Percentiles rank a stretch among this genome's conserved stretches.
Conservation (phyloP, 2,797 vertebrate genomes). For the Cyclopterus lumpus region DNA sequence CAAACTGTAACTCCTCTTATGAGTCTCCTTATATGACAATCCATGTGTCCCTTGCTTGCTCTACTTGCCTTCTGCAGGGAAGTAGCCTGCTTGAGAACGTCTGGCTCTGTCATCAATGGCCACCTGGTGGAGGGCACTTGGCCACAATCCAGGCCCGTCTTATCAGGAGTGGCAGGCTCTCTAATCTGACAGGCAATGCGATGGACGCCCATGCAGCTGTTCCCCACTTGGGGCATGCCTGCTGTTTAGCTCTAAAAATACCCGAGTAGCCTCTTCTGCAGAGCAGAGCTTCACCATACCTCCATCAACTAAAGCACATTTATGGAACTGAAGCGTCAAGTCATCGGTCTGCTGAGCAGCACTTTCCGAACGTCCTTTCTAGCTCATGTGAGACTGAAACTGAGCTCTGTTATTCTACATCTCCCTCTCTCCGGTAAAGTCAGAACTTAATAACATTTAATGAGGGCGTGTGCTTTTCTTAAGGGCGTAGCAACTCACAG, state of each 20-base stretch:
- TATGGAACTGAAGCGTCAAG: constrained; percentile 28
- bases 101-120: constrained; percentile 65
- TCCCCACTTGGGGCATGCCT: constrained; percentile 76
- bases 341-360: constrained; percentile 28
- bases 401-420: constrained; percentile 42
- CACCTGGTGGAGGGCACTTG: constrained; percentile 78
- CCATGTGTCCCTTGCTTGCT: constrained; percentile 48
- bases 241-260: constrained; percentile 84
- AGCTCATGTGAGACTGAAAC: constrained; percentile 48
- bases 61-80: constrained; percentile 9
- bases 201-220: constrained; percentile 81
- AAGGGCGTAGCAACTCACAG: constrained; percentile 48
- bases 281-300: constrained; percentile 51
- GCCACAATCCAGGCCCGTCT: constrained; percentile 66
- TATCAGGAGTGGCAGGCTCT: constrained; percentile 71
- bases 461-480: constrained; percentile 61
- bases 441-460: constrained; percentile 66
- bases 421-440: constrained; percentile 39
- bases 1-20: constrained; percentile 19
- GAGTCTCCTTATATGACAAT: not conserved
- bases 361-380: constrained; percentile 37
- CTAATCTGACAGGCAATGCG: constrained; percentile 79
- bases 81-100: constrained; percentile 29
- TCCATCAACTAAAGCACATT: constrained; percentile 59
- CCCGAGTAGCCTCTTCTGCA: constrained; percentile 60